A percentile compares a stretch with the other conserved stretches of the same genome.
These are phyloP conservation scores for Antennarius maculatus DNA, from an alignment of 2,797 vertebrate species.

Conservation along the genomic window DNA sequence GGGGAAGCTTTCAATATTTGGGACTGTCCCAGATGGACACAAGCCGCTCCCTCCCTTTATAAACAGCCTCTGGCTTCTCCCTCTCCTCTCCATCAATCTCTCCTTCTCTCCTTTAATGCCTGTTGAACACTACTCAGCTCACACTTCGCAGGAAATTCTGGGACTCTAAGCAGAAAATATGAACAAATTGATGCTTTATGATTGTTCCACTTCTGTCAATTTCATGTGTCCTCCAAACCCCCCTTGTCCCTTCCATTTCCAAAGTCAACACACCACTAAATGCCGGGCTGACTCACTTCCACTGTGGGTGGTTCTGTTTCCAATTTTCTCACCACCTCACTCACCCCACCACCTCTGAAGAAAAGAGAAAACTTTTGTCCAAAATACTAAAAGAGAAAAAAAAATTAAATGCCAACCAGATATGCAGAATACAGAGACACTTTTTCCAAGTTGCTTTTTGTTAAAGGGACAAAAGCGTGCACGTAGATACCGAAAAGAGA, in stretches of 20 bases:
- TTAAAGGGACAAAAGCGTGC: slow-evolving; percentile 44
- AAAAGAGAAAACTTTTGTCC: slow-evolving; percentile 66
- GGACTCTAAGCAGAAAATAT: slow-evolving; percentile 37
- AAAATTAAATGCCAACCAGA: slow-evolving; percentile 56
- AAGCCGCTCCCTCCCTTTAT: slow-evolving; percentile 77
- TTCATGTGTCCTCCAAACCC: slow-evolving; percentile 33
- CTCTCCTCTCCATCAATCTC: slow-evolving; percentile 28
- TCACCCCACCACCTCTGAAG: slow-evolving; percentile 58
- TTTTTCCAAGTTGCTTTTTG: slow-evolving; percentile 20
- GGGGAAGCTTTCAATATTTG: slow-evolving; percentile 75
- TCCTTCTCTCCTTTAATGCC: slow-evolving; percentile 13
- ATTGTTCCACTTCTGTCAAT: slow-evolving; percentile 38
- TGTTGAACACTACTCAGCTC: slow-evolving; percentile 6
- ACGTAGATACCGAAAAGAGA: slow-evolving; percentile 21
- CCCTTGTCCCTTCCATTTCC: slow-evolving; percentile 61
- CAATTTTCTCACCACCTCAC: slow-evolving; percentile 80
- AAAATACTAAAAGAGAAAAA: slow-evolving; percentile 55
- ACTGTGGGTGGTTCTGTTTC: slow-evolving; percentile 83
- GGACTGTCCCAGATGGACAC: slow-evolving; percentile 80
- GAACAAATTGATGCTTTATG: slow-evolving; percentile 50
- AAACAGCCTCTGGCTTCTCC: slow-evolving; percentile 67
- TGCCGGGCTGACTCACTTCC: slow-evolving; percentile 78
- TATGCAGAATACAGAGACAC: slow-evolving; percentile 34
- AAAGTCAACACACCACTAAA: slow-evolving; percentile 78
- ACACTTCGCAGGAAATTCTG: slow-evolving; percentile 12